Evolutionary conservation across 2,888 invertebrate species (phyloP), one percentile per base, ranked within the genome.

Genomic region (Rhagonycha lutea): DNA sequence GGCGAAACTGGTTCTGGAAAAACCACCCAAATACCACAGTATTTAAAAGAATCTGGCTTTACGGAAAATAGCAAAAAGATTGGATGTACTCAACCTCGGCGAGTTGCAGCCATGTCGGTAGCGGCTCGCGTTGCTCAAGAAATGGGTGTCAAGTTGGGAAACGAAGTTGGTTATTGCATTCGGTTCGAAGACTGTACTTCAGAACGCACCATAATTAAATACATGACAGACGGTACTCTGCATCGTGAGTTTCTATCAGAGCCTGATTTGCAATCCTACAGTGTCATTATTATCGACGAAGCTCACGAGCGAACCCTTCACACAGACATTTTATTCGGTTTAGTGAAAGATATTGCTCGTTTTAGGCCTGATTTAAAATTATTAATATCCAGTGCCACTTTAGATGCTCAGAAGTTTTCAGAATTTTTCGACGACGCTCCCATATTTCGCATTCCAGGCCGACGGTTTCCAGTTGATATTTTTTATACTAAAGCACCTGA

Each of bases 41-140:
- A 99, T 88, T 90, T 99, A 10, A 94, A 98, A 86, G 98, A 99
- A 86, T 95, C 98, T 68, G 99, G 96, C 3, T 97, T 94, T 84
- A 95, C 95, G 1, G 89, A 92, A 70, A 93, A 94, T 85, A 94
- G 92, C 60, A 96, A 96, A 89, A 94, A 94, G 88, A 96, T 99
- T 83, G 99, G 98, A 0, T 99, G 99, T 85, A 99, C 99, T 0
- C 98, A 98, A 87, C 99, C 99, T 0, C 90, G 99, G 80, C 90
- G 99, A 87, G 99, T 99, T 2, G 99, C 99, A 23, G 98, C 99
- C 3, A 99, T 99, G 99, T 98, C 98, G n/a, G 99, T 99, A 23
- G 97, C 99, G 18, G 95, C 98, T 4, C 92, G 99, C 86, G 99
- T 99, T 0, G 96, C 99, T 3, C 96, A 99, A 86, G 99, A 99